Conservation (phyloP, 2,888 invertebrate species). For the Caenorhabditis sp. region DNA sequence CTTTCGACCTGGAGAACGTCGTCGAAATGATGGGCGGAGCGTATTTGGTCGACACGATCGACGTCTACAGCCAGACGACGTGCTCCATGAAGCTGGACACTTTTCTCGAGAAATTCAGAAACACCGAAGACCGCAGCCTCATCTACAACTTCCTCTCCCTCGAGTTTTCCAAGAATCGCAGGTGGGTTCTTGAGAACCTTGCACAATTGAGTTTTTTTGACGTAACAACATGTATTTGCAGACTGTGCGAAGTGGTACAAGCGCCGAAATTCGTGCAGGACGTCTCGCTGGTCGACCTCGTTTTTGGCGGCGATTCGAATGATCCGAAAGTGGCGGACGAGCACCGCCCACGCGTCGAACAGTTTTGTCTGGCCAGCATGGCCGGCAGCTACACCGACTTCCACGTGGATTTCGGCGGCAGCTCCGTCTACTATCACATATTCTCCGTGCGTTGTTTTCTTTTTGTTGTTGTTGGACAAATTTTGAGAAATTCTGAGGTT, state of each 20-base stretch:
- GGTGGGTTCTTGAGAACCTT: neutral
- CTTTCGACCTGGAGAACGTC: conserved; percentile 62
- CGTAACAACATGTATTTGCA: conserved; percentile 34
- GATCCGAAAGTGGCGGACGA: conserved; percentile 75
- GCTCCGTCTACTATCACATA: conserved; percentile 93
- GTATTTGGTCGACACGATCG: conserved; percentile 70
- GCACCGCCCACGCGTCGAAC: conserved; percentile 83
- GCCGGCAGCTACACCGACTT: conserved; percentile 93
- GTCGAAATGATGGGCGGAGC: conserved; percentile 60
- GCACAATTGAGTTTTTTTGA: neutral
- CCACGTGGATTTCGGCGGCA: conserved; percentile 95
- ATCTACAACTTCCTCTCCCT: neutral
- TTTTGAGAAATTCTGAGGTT: neutral
- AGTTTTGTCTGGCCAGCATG: conserved; percentile 92
- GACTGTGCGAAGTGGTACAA: conserved; percentile 82
- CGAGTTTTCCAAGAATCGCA: neutral
- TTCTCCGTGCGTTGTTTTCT: conserved; percentile 80
- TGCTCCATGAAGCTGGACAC: conserved; percentile 88
- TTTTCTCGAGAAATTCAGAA: conserved; percentile 79
- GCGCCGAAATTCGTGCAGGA: conserved; percentile 87
- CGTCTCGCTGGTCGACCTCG: conserved; percentile 87
- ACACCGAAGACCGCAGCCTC: neutral
- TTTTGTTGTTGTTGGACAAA: conserved; percentile 20
- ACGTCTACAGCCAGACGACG: conserved; percentile 87
- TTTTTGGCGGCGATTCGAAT: neutral